A percentile compares a stretch with the other conserved stretches of the same genome.
These are phyloP conservation scores for Elaphurus davidianus DNA, from an alignment of 2,113 vertebrate genomes.

Conservation along the genomic window DNA sequence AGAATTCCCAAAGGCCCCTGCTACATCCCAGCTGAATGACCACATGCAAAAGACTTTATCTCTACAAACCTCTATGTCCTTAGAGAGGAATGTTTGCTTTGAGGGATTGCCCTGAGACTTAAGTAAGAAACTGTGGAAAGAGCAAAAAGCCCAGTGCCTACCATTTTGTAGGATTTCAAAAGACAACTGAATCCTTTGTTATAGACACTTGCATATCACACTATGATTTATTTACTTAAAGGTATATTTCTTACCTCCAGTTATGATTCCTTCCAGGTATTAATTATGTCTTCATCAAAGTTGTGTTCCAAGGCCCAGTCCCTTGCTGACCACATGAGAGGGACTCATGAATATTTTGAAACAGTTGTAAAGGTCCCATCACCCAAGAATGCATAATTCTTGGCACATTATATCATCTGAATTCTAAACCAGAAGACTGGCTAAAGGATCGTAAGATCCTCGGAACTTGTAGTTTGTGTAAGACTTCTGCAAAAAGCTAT, in stretches of 20 bases:
- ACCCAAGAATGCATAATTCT: not conserved
- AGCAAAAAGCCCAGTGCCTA: not conserved
- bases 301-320: not conserved
- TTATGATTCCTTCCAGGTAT: not conserved
- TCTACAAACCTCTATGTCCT: not conserved
- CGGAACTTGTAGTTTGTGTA: not conserved
- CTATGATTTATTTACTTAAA: conserved; percentile 1
- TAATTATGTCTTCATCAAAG: not conserved
- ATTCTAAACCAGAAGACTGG: not conserved
- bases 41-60: not conserved
- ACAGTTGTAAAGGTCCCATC: not conserved
- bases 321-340: not conserved
- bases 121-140: not conserved
- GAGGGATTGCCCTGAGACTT: not conserved
- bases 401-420: not conserved
- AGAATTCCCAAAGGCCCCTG: not conserved
- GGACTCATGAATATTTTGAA: not conserved
- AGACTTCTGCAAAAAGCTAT: not conserved
- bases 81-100: not conserved
- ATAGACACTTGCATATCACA: not conserved
- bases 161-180: not conserved
- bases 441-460: not conserved
- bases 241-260: not conserved
- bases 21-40: not conserved
- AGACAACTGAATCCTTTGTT: not conserved